Evolutionary conservation across 2,113 vertebrate genomes (phyloP).

Genomic region (Xyliphius kryptos): DNA sequence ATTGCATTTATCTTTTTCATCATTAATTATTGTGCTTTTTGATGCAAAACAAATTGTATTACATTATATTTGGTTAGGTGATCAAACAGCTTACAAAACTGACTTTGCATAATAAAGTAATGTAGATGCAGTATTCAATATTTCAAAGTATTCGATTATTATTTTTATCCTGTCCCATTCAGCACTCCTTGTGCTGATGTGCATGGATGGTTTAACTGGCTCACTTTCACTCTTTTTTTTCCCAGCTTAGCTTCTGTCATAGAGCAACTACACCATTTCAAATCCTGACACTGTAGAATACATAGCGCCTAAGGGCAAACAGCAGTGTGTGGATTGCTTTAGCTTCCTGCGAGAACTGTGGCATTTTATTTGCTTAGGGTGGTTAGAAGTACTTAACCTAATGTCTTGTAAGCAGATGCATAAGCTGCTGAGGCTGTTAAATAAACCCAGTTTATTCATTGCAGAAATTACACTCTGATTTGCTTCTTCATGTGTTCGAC

Average conservation of each 20-base stretch:
- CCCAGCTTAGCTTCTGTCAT: slow-evolving; percentile 24
- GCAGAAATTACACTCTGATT: slow-evolving; percentile 37
- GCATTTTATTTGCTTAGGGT: slow-evolving; percentile 39
- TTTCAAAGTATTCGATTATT: too few species aligned
- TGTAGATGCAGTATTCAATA: too few species aligned
- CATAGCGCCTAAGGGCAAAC: slow-evolving; percentile 18
- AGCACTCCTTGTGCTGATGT: not conserved
- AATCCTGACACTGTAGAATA: slow-evolving; percentile 29
- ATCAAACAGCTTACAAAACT: too few species aligned
- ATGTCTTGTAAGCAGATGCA: slow-evolving; percentile 41
- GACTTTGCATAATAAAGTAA: too few species aligned
- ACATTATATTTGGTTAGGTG: too few species aligned
- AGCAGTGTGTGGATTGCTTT: slow-evolving; percentile 26
- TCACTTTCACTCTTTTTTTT: slow-evolving; percentile 30
- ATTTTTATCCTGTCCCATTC: too few species aligned
- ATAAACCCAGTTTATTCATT: slow-evolving; percentile 40
- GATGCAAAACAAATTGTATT: too few species aligned
- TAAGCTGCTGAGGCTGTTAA: slow-evolving; percentile 32
- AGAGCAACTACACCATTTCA: slow-evolving; percentile 25
- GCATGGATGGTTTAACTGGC: slow-evolving; percentile 43
- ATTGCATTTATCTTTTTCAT: too few species aligned
- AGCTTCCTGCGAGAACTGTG: slow-evolving; percentile 22
- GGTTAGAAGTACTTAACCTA: slow-evolving; percentile 40
- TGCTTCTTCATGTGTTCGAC: slow-evolving; percentile 19
- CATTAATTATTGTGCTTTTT: too few species aligned